phyloP scores from a whole-genome alignment of 2,113 vertebrate genomes.

The Malurus melanocephalus region DNA sequence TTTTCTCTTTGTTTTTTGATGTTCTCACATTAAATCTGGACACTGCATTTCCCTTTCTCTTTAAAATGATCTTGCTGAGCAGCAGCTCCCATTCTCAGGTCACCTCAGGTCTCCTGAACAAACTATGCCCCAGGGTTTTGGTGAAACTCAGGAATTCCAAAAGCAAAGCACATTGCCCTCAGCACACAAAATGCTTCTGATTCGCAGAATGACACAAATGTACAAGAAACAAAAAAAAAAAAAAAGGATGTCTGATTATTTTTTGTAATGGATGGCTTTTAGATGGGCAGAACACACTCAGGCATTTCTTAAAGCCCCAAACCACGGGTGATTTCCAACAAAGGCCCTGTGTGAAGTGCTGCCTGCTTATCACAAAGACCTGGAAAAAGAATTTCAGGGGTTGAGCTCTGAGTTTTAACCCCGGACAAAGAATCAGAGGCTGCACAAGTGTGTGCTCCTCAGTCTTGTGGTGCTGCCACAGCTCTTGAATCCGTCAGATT shows the following conservation, averaged over 20 bases:
- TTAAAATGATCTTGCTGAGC: background rate
- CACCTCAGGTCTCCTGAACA: slow-evolving; percentile 52
- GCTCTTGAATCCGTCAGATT: background rate
- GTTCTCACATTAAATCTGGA: background rate
- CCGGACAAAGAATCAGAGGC: background rate
- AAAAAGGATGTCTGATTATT: slow-evolving; percentile 33
- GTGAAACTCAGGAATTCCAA: slow-evolving; percentile 37
- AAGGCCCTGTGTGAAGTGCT: slow-evolving; percentile 50
- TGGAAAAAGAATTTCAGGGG: background rate
- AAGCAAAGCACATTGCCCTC: slow-evolving; percentile 49
- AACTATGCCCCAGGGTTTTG: slow-evolving; percentile 2
- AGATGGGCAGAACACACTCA: slow-evolving; percentile 12
- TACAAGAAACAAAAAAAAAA: background rate
- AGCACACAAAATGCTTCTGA: slow-evolving; percentile 44
- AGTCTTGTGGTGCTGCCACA: background rate
- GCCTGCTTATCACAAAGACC: background rate
- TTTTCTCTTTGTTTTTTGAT: slow-evolving; percentile 14
- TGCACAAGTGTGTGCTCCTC: background rate
- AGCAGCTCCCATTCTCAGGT: slow-evolving; percentile 41
- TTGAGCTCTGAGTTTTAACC: background rate
- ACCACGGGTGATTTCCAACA: slow-evolving; percentile 40
- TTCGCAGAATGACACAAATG: slow-evolving; percentile 53
- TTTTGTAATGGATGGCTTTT: slow-evolving; percentile 49
- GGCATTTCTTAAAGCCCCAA: background rate
- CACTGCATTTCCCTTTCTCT: background rate